Base-by-base conservation (phyloP, 92 coral and sea anemone genomes). In the Porites divaricata region DNA sequence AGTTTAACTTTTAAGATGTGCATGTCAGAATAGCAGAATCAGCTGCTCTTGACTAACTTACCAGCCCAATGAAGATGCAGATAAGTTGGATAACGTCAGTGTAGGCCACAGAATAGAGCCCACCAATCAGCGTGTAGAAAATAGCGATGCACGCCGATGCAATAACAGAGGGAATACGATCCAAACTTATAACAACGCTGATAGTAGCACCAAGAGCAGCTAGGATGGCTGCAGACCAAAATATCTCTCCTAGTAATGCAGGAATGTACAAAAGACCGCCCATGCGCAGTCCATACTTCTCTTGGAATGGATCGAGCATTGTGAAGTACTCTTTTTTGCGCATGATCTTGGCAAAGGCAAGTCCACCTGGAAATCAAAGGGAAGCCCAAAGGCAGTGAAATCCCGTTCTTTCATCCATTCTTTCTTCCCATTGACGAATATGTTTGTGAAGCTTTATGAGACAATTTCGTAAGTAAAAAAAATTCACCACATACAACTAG, bases 131-230 rank as follows among this genome's bases (percentile, higher is more conserved):
- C 1, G 98, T 95, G 67, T 95, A 95, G 57, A 84, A 86, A 17
- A 94, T 89, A 13, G 98, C 98, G 65, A 95, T 91, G 51, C 92
- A 80, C 41, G 98, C 95, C 14, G 98, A 95, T 9, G 80, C 92
- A 54, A 95, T 86, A 62, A 95, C 62, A 0, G 98, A 94, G 25
- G 91, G 72, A 22, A 87, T 63, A 17, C 93, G 92, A 67, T 95
- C 92, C 49, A 95, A 76, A 25, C 87, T 93, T 49, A 95, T 63
- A 23, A 95, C 98, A 16, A 95, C 98, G 58, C 98, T 94, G 74
- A 95, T 91, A 9, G 98, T 93, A 4, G 98, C 95, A 6, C 98
- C 98, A 56, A 95, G 95, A 57, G 98, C 98, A n/a, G 98, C 91
- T 24, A 95, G 81, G 80, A 95, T 94, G 28, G 98, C 96, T 1